phyloP scores from a whole-genome alignment of 1,140 invertebrate genomes.

The Conus ventricosus region DNA sequence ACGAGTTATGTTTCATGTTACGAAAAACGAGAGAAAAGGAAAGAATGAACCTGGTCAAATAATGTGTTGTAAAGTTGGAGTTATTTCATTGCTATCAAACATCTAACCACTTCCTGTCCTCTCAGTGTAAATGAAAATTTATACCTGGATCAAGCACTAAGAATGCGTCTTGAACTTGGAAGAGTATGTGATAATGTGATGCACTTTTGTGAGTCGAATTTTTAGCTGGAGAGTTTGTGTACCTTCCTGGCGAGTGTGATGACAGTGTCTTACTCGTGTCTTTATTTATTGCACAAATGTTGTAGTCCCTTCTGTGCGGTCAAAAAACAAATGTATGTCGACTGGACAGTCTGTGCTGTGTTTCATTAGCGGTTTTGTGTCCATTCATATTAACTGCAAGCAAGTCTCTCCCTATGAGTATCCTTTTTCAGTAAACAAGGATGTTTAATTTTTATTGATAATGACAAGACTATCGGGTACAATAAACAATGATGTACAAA shows the following conservation, averaged over 20 bases:
- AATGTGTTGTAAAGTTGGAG: too few relatives aligned
- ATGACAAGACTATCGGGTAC: constrained; percentile 33
- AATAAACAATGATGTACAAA: constrained; percentile 30
- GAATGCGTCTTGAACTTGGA: background rate
- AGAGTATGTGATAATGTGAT: constrained; percentile 12
- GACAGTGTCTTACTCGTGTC: background rate
- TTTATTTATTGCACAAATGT: constrained; percentile 34
- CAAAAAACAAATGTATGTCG: background rate
- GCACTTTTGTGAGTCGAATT: background rate
- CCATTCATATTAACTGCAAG: background rate
- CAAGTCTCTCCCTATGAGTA: background rate
- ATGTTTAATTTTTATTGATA: constrained; percentile 32
- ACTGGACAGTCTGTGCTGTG: constrained; percentile 19
- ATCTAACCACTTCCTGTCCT: background rate
- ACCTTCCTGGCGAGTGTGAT: background rate
- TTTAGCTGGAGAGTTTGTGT: background rate
- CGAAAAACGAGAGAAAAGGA: too few relatives aligned
- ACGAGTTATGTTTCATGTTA: too few relatives aligned
- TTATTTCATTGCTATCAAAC: too few relatives aligned
- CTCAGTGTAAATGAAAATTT: background rate
- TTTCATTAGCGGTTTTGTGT: background rate
- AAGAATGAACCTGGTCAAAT: too few relatives aligned
- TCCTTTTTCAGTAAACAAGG: background rate
- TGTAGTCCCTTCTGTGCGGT: constrained; percentile 20
- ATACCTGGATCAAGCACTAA: background rate